Conservation (phyloP, 1,140 invertebrate genomes). For the Drosophila novamexicana region DNA sequence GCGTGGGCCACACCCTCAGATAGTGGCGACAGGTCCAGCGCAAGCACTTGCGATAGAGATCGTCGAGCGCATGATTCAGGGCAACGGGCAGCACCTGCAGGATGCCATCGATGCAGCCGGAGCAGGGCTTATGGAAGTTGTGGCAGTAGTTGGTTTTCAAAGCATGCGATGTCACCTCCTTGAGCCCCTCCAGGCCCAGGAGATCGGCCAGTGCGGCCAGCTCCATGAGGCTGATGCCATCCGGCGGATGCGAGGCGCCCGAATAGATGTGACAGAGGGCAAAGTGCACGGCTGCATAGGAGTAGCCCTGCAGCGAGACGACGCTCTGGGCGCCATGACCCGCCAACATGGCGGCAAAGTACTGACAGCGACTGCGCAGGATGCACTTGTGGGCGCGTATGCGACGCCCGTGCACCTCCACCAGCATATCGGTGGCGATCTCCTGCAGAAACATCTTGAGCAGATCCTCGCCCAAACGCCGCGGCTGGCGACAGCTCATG, state of each 20-base stretch:
- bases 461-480: constrained; percentile 92
- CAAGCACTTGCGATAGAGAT: constrained; percentile 93
- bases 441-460: constrained; percentile 95
- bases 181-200: constrained; percentile 94
- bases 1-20: constrained; percentile 93
- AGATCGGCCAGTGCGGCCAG: constrained; percentile 94
- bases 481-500: constrained; percentile 84
- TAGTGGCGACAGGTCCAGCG: constrained; percentile 94
- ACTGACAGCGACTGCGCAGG: constrained; percentile 93
- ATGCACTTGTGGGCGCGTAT: constrained; percentile 96
- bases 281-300: constrained; percentile 93
- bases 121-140: constrained; percentile 89
- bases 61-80: constrained; percentile 93
- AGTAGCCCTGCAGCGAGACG: constrained; percentile 93
- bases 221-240: constrained; percentile 93
- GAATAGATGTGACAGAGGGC: constrained; percentile 96
- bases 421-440: constrained; percentile 92
- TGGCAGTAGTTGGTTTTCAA: constrained; percentile 96
- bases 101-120: constrained; percentile 90
- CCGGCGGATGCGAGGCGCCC: constrained; percentile 92
- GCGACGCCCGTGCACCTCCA: constrained; percentile 90
- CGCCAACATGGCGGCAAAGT: constrained; percentile 95
- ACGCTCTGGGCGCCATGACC: constrained; percentile 93
- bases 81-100: constrained; percentile 93
- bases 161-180: constrained; percentile 94